Conservation (phyloP, 2,113 vertebrate genomes). For the Thamnophis sirtalis region DNA sequence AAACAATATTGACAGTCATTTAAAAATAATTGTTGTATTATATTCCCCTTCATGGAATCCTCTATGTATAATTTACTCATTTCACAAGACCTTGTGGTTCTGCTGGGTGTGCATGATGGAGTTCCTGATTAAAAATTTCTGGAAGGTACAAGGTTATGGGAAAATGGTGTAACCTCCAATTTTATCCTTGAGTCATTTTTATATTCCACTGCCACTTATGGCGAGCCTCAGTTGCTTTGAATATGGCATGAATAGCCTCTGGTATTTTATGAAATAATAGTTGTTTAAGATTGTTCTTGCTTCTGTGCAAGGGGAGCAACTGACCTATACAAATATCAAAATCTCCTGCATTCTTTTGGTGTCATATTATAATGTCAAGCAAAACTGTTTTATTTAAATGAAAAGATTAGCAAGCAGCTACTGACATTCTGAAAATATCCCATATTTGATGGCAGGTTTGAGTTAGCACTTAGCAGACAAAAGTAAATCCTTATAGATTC, state of each 20-base stretch:
- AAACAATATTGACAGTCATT: not conserved
- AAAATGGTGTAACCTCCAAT: not conserved
- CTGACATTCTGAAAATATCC: conserved; percentile 14
- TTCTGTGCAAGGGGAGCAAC: not conserved
- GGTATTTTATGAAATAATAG: not conserved
- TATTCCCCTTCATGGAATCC: not conserved
- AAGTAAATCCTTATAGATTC: conserved; percentile 20
- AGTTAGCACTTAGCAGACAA: conserved; percentile 24
- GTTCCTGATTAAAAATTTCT: not conserved
- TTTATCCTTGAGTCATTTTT: not conserved
- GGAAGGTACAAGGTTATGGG: not conserved
- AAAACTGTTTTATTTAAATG: not conserved
- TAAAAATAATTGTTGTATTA: not conserved
- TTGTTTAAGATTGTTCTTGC: not conserved
- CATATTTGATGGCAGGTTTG: not conserved
- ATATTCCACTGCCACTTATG: not conserved
- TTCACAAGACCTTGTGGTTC: not conserved
- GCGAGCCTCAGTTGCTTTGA: not conserved
- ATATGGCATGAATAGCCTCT: not conserved
- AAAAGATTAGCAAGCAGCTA: not conserved
- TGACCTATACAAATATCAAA: not conserved
- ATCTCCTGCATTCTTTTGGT: not conserved
- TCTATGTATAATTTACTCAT: not conserved
- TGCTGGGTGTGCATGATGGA: not conserved
- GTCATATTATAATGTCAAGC: not conserved